Evolutionary conservation across 2,888 invertebrate genomes (phyloP).

Genomic region (Anagyrus pseudococci): DNA sequence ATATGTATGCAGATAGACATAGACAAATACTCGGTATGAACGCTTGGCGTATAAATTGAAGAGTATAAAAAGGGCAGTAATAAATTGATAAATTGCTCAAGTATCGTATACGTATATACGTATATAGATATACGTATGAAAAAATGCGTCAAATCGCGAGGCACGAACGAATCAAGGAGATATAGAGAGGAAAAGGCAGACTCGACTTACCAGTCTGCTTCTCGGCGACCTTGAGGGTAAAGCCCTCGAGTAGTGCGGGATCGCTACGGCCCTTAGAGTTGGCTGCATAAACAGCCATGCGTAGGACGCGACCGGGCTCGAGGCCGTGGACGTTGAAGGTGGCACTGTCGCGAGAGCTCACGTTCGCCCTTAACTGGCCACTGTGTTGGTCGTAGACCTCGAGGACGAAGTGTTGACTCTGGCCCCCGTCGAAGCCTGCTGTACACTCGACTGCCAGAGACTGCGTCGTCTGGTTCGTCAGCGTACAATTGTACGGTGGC

Average conservation of each 20-base stretch:
- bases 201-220: slow-evolving; percentile 74
- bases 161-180: neutral
- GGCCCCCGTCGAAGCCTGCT: slow-evolving; percentile 80
- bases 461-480: slow-evolving; percentile 79
- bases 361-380: slow-evolving; percentile 71
- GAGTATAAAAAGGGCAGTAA: too few relatives aligned
- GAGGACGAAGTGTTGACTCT: slow-evolving; percentile 75
- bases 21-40: too few relatives aligned
- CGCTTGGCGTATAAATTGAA: too few relatives aligned
- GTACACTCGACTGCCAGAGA: slow-evolving; percentile 77
- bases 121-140: neutral
- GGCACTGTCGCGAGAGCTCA: slow-evolving; percentile 72
- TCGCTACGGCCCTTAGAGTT: slow-evolving; percentile 86
- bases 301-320: slow-evolving; percentile 79
- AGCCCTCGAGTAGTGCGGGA: slow-evolving; percentile 72
- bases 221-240: slow-evolving; percentile 77
- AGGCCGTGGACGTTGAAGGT: slow-evolving; percentile 79
- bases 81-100: too few relatives aligned
- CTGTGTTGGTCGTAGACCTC: slow-evolving; percentile 77
- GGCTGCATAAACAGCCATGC: slow-evolving; percentile 80
- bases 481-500: slow-evolving; percentile 77
- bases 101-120: too few relatives aligned
- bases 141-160: neutral
- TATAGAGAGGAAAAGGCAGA: neutral
- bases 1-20: too few relatives aligned